Evolutionary conservation across 2,888 invertebrate genomes (phyloP), one percentile per base, ranked within the genome.

Genomic region (Synanthedon andrenaeformis): DNA sequence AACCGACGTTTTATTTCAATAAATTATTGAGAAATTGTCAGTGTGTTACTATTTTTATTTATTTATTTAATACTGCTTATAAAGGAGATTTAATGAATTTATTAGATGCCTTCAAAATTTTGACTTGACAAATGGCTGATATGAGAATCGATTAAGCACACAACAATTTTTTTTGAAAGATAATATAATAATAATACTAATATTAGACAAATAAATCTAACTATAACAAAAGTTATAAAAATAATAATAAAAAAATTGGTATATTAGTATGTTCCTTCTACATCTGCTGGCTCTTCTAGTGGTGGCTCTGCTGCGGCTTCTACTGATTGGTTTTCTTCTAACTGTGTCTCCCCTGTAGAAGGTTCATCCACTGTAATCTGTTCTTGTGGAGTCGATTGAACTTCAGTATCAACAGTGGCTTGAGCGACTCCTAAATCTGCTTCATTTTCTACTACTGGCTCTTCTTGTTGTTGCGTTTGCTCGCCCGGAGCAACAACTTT

Each of bases 1-100:
- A 65, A 66, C 63, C 63, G 64, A 61, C 63, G 61, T n/a, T 41
- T 3, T 35, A 35, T 35, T 35, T 13, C n/a, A 45, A 45, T 45
- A 45, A 45, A 45, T 45, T 45, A 14, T 14, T 45, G 6, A 12
- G 14, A 45, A 45, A 45, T 45, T 45, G 48, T 45, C 48, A 12
- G 2, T 14, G 14, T 10, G 35, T 35, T 35, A 35, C 35, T 35
- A 35, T 35, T 35, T 35, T 35, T 35, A 35, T 35, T 35, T 35
- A 10, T 35, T 35, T 35, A 35, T 35, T 35, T 35, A 10, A 8
- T 35, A 35, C 10, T 35, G 35, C 10, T 35, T 10, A 28, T 35
- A 35, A 35, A 35, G 35, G 6, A 2, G 3, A 35, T 35, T 8
- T 35, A 45, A 45, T 45, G 2, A 45, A 14, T 45, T n/a, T 45